phyloP scores from a whole-genome alignment of 2,888 invertebrate genomes.

The Holacanthella duospinosa region DNA sequence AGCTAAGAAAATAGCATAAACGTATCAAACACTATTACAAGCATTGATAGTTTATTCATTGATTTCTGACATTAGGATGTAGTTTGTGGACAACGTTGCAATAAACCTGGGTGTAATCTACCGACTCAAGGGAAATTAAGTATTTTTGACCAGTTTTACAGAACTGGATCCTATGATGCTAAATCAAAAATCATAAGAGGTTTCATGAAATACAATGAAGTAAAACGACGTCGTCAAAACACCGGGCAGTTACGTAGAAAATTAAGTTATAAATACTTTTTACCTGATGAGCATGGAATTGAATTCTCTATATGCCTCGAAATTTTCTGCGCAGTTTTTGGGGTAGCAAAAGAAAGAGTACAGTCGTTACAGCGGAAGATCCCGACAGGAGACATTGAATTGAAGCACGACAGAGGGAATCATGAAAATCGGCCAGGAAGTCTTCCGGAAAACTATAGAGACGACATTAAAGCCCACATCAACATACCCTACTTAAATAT shows the following conservation, averaged over 20 bases:
- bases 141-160: neutral
- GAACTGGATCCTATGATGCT: neutral
- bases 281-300: neutral
- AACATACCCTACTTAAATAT: neutral
- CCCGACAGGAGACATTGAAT: neutral
- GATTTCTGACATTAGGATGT: neutral
- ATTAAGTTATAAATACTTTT: neutral
- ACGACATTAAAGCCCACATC: neutral
- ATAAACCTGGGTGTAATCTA: neutral
- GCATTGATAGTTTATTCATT: neutral
- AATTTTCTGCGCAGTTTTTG: neutral
- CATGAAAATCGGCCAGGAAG: conserved; percentile 2
- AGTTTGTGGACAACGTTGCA: neutral
- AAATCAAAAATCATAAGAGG: neutral
- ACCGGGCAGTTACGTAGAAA: no score
- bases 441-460: neutral
- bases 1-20: neutral
- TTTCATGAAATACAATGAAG: neutral
- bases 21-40: neutral
- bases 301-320: neutral
- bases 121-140: neutral
- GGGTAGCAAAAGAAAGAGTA: neutral
- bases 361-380: neutral
- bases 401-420: neutral
- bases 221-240: neutral